These are phyloP conservation scores for Cherax quadricarinatus DNA, from an alignment of 1,140 invertebrate genomes.

Conservation along the genomic window DNA sequence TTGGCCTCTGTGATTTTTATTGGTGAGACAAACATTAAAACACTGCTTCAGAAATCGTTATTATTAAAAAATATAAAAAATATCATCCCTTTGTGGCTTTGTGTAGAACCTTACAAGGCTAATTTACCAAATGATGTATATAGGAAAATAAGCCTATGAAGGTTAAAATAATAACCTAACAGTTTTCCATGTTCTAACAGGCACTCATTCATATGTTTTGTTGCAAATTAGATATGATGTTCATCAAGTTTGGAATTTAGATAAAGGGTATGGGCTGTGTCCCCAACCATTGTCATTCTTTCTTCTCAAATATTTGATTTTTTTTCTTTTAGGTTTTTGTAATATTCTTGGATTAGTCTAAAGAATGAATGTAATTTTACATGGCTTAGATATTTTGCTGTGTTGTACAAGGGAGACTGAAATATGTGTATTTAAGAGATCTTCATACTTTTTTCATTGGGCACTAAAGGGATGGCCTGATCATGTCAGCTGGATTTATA, in stretches of 20 bases:
- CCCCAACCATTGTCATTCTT: not conserved
- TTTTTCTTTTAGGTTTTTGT: not conserved
- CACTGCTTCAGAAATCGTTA: slow-evolving; percentile 45
- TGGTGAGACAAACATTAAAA: slow-evolving; percentile 5
- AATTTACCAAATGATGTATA: slow-evolving; percentile 33
- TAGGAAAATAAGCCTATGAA: slow-evolving; percentile 41
- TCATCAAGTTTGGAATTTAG: not conserved
- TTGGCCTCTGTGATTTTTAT: slow-evolving; percentile 29
- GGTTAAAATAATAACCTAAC: slow-evolving; percentile 7
- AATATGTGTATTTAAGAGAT: not conserved
- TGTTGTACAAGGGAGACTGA: slow-evolving; percentile 34
- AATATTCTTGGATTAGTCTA: not conserved
- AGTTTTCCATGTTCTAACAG: slow-evolving; percentile 2
- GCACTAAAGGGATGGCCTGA: slow-evolving; percentile 34
- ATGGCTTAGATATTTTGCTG: slow-evolving; percentile 17
- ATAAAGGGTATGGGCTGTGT: not conserved
- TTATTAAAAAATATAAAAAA: not conserved
- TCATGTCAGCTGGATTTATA: not conserved
- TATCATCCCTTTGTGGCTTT: slow-evolving; percentile 48
- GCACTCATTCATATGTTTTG: not conserved
- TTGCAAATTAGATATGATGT: not conserved
- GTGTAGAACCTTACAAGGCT: slow-evolving; percentile 23
- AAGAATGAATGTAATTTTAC: slow-evolving; percentile 41
- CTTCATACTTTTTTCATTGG: not conserved
- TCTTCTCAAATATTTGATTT: not conserved